Percentiles rank a stretch among this genome's conserved stretches.
phyloP scores from a whole-genome alignment of 2,113 vertebrate genomes.

The Pristiophorus japonicus region DNA sequence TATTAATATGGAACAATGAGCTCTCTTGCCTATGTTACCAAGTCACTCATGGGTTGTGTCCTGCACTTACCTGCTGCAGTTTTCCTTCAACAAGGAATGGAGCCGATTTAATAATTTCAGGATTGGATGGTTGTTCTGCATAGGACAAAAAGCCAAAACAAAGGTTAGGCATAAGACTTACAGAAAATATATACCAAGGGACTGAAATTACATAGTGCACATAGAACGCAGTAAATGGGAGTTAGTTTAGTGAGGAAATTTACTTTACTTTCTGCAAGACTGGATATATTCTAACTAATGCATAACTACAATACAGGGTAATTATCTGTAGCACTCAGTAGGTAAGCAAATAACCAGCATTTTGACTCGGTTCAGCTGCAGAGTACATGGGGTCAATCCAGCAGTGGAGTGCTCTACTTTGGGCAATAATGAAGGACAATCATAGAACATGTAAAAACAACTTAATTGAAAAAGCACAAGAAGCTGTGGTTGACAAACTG shows the following conservation, averaged over 20 bases:
- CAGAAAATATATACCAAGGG: not conserved
- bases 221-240: not conserved
- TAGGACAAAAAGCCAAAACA: slow-evolving; percentile 46
- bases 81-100: slow-evolving; percentile 75
- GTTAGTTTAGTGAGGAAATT: not conserved
- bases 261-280: not conserved
- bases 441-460: not conserved
- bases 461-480: not conserved
- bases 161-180: not conserved
- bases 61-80: slow-evolving; percentile 69
- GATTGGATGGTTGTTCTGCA: slow-evolving; percentile 71
- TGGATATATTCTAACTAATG: not conserved
- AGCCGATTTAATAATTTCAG: slow-evolving; percentile 68
- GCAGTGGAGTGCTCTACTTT: not conserved
- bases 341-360: not conserved
- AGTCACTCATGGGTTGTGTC: not conserved
- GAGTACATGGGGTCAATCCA: not conserved
- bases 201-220: too few relatives aligned
- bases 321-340: not conserved
- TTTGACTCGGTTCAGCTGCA: not conserved
- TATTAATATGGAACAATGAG: not conserved
- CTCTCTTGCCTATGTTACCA: not conserved
- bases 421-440: not conserved
- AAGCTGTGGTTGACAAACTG: not conserved
- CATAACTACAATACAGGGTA: not conserved